Conservation (phyloP, 2,797 vertebrate species). For the Oophaga sylvatica region DNA sequence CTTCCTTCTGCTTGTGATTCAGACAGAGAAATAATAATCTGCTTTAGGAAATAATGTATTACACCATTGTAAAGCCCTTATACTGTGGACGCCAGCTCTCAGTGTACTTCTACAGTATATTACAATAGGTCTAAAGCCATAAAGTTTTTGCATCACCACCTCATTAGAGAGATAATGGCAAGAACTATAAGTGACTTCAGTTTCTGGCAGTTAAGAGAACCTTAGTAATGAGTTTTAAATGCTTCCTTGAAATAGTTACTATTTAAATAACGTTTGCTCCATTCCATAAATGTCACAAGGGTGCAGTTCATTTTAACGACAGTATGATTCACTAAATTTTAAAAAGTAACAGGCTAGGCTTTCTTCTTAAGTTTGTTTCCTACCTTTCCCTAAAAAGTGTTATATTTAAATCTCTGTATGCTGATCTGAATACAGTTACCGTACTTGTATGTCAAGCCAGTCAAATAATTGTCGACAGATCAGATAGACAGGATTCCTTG, state of each 20-base stretch:
- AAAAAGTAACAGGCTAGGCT: background rate
- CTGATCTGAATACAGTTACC: background rate
- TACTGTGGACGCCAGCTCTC: slow-evolving; percentile 23
- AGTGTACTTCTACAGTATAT: slow-evolving; percentile 12
- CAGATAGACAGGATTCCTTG: too few relatives aligned
- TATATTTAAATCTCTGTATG: background rate
- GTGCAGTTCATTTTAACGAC: background rate
- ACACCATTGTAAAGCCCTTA: slow-evolving; percentile 44
- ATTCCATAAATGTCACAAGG: background rate
- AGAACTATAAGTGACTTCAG: slow-evolving; percentile 10
- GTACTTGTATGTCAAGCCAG: too few relatives aligned
- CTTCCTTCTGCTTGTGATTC: slow-evolving; percentile 38
- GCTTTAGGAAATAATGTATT: slow-evolving; percentile 53
- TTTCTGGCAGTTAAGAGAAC: slow-evolving; percentile 6
- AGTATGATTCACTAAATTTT: background rate
- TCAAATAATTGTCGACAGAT: too few relatives aligned
- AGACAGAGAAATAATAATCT: slow-evolving; percentile 41
- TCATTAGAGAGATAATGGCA: slow-evolving; percentile 27
- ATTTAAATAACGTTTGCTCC: background rate
- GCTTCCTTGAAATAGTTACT: background rate
- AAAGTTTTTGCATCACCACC: slow-evolving; percentile 23
- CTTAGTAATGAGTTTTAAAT: slow-evolving; percentile 14
- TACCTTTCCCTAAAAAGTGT: background rate
- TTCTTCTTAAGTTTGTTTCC: background rate
- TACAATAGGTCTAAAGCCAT: slow-evolving; percentile 18